These are phyloP conservation scores for Caenorhabditis auriculariae DNA, from an alignment of 2,888 invertebrate genomes.

Conservation along the genomic window DNA sequence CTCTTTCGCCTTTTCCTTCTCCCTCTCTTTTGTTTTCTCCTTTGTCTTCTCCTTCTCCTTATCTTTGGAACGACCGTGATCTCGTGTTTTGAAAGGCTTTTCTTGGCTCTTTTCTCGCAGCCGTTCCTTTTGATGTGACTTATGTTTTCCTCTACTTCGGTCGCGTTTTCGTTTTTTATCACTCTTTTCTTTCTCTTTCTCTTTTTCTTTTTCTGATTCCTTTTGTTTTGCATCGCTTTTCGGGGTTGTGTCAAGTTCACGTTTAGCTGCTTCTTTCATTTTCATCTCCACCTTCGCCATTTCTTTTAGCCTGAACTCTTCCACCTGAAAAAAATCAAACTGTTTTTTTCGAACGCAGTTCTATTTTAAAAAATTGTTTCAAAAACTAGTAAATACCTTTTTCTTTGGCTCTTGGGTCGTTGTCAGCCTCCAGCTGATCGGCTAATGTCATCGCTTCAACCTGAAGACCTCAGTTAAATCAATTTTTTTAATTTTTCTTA, in stretches of 20 bases:
- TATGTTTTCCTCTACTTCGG: too few species aligned
- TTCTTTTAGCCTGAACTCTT: constrained; percentile 24
- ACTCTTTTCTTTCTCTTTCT: background rate
- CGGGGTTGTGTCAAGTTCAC: too few species aligned
- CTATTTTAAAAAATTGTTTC: background rate
- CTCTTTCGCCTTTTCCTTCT: background rate
- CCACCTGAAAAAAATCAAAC: constrained; percentile 11
- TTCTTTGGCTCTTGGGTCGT: constrained; percentile 27
- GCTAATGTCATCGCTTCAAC: constrained; percentile 54
- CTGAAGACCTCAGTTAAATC: constrained; percentile 30
- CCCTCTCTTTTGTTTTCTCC: background rate
- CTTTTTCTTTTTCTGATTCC: background rate
- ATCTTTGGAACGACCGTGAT: too few species aligned
- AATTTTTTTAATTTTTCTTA: constrained; percentile 11
- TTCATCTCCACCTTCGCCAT: constrained; percentile 35
- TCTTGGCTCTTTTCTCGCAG: too few species aligned
- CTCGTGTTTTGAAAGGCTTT: too few species aligned
- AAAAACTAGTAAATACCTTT: constrained; percentile 8
- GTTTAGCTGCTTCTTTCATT: too few species aligned
- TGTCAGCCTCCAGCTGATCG: constrained; percentile 54
- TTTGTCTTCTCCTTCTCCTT: too few species aligned
- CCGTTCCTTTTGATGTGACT: too few species aligned
- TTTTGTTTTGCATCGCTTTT: too few species aligned
- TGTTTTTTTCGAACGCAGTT: too few species aligned
- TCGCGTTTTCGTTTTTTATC: background rate